phyloP scores from a whole-genome alignment of 2,113 vertebrate genomes.

The Falco punctatus region DNA sequence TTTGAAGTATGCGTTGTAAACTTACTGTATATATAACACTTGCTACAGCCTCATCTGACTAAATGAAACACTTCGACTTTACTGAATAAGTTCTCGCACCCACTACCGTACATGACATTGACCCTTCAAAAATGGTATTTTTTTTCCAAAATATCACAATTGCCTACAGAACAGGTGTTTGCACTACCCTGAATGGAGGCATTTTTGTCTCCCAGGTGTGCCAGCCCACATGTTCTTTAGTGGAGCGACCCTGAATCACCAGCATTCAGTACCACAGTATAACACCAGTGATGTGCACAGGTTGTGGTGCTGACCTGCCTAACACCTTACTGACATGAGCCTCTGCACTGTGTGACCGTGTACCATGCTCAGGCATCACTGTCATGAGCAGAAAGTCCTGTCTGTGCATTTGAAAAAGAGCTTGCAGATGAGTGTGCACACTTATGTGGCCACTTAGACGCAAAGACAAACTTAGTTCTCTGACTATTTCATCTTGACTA shows the following conservation, averaged over 20 bases:
- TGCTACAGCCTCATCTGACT: background rate
- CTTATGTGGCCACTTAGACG: too few relatives aligned
- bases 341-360: background rate
- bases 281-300: too few relatives aligned
- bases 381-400: background rate
- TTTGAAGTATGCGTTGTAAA: background rate
- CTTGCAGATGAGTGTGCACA: background rate
- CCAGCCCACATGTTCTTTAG: background rate
- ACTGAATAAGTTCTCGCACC: background rate
- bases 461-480: background rate
- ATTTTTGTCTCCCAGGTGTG: too few relatives aligned
- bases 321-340: background rate
- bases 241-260: too few relatives aligned
- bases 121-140: background rate
- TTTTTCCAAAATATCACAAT: background rate
- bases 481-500: background rate
- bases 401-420: background rate
- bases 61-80: background rate
- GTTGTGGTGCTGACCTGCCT: background rate
- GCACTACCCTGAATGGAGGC: background rate
- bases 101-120: accelerated
- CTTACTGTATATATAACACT: background rate
- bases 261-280: background rate
- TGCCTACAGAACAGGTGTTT: background rate
- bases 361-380: too few relatives aligned